phyloP scores from a whole-genome alignment of 2,888 invertebrate species.

The Diaprepes abbreviatus region DNA sequence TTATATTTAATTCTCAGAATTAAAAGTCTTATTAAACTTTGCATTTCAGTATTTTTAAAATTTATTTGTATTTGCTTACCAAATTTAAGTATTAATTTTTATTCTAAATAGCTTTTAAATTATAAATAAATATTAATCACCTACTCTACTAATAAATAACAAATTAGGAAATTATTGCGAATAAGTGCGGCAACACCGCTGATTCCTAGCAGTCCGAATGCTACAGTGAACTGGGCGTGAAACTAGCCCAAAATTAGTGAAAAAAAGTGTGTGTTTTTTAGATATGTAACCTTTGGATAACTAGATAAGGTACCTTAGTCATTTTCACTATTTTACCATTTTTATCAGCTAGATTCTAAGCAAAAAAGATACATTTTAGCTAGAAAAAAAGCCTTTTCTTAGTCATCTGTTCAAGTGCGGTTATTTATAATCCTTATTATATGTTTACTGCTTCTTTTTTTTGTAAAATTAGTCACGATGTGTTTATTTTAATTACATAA shows the following conservation, averaged over 20 bases:
- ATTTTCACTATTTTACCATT: conserved; percentile 34
- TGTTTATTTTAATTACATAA: conserved; percentile 1
- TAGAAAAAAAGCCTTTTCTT: conserved; percentile 23
- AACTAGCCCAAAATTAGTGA: conserved; percentile 60
- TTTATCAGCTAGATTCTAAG: not conserved
- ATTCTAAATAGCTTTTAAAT: too few relatives aligned
- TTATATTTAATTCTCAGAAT: too few relatives aligned
- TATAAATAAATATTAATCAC: too few relatives aligned
- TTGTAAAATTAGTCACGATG: not conserved
- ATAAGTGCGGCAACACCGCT: conserved; percentile 52
- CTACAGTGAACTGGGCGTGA: conserved; percentile 65
- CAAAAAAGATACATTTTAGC: not conserved
- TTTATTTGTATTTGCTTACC: too few relatives aligned
- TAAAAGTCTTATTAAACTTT: too few relatives aligned
- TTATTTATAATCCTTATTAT: conserved; percentile 40
- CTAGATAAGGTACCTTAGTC: conserved; percentile 57
- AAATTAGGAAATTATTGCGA: not conserved
- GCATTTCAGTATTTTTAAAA: too few relatives aligned
- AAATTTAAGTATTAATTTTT: too few relatives aligned
- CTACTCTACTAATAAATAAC: too few relatives aligned
- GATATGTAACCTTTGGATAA: conserved; percentile 62
- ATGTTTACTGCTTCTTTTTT: not conserved
- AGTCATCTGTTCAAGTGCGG: conserved; percentile 40
- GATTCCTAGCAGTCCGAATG: conserved; percentile 59
- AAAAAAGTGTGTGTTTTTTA: conserved; percentile 63